These are phyloP conservation scores for Lepus timidus DNA, from an alignment of 2,113 vertebrate genomes.

Conservation along the genomic window DNA sequence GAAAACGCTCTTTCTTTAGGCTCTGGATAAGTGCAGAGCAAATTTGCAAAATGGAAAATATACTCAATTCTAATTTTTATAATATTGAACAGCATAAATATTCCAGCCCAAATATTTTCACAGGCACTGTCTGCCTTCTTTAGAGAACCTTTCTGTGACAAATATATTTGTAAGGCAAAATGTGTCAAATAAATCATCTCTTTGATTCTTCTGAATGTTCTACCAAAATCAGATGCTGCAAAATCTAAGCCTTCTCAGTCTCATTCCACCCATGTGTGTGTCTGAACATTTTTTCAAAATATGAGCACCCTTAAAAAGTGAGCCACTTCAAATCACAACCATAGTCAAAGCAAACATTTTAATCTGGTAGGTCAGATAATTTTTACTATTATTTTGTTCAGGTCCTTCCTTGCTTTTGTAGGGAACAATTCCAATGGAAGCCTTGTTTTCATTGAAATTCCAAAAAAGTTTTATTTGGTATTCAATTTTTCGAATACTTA, in stretches of 20 bases:
- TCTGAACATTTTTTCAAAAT: slow-evolving; percentile 13
- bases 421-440: slow-evolving; percentile 4
- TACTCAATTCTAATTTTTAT: slow-evolving; percentile 46
- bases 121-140: background rate
- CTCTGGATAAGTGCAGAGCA: slow-evolving; percentile 28
- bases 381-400: slow-evolving; percentile 35
- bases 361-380: background rate
- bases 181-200: slow-evolving; percentile 33
- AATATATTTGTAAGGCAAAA: slow-evolving; percentile 45
- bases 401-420: slow-evolving; percentile 15
- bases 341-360: slow-evolving; percentile 30
- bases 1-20: slow-evolving; percentile 49
- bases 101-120: slow-evolving; percentile 48
- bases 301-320: background rate
- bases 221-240: slow-evolving; percentile 50
- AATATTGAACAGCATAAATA: slow-evolving; percentile 16
- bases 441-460: slow-evolving; percentile 22
- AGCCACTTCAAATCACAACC: slow-evolving; percentile 29
- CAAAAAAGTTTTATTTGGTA: background rate
- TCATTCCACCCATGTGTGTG: background rate
- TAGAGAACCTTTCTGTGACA: slow-evolving; percentile 4
- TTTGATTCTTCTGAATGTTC: slow-evolving; percentile 47
- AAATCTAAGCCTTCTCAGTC: slow-evolving; percentile 32
- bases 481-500: background rate
- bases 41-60: slow-evolving; percentile 43